Base-by-base conservation (phyloP, 2,113 vertebrate genomes). In the Neotoma lepida region DNA sequence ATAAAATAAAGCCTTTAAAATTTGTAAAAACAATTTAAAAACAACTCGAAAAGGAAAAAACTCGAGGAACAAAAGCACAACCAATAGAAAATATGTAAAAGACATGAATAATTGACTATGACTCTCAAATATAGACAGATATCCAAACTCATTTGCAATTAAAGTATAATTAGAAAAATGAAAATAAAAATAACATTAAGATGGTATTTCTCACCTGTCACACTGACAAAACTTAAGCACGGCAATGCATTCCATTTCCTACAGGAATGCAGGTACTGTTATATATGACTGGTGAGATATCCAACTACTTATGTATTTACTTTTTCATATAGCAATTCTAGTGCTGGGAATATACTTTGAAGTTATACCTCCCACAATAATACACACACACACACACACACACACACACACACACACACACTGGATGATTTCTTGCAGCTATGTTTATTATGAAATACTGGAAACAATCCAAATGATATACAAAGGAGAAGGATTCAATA, bases 241-340 rank as follows among this genome's bases (percentile, higher is more conserved):
- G 28, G 20, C 54, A 93, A 64, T 28, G 35, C 15, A 73, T 77
- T 86, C 28, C 15, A 26, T 93, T 95, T 10, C 63, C 71, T 39
- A 44, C 49, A 66, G 35, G 14, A 93, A 88, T 85, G 33, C 39
- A 70, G 28, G 35, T 18, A 73, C 20, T 94, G 12, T 54, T n/a
- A 73, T 54, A 76, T 17, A 90, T 76, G 28, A 20, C 68, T 63
- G 15, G 15, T 82, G n/a, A 28, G 26, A 68, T 68, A 95, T 24
- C 12, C 88, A 88, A n/a, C 70, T 91, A 85, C 39, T 74, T 80
- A 54, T 20, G 13, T 1, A 73, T 0, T 73, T 78, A 93, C 5
- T 22, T 22, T 88, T 89, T 91, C 63, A 95, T 68, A 70, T 35
- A 93, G 54, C 26, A 58, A 66, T 73, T 88, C 84, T 44, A 91